A percentile compares a stretch with the other conserved stretches of the same genome.
These are phyloP conservation scores for Platycercus adscitus DNA, from an alignment of 2,113 vertebrate genomes.

Conservation along the genomic window DNA sequence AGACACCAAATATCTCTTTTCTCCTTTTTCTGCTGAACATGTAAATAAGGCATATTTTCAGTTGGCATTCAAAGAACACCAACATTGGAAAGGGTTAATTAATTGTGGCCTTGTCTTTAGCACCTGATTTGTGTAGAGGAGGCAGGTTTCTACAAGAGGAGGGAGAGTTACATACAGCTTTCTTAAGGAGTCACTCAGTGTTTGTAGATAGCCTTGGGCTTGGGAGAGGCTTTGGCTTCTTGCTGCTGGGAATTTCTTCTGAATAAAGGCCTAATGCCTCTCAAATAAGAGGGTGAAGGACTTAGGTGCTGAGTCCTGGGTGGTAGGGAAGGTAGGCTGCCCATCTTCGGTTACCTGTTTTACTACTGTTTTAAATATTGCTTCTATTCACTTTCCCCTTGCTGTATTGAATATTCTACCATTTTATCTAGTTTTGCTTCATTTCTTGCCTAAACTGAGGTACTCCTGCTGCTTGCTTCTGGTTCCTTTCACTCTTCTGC, in stretches of 20 bases:
- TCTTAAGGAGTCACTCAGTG: not conserved
- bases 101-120: not conserved
- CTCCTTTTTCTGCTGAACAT: not conserved
- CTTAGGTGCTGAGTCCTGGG: not conserved
- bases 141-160: not conserved
- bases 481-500: not conserved
- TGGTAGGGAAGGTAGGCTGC: not conserved
- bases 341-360: not conserved
- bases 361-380: not conserved
- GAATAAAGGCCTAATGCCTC: not conserved
- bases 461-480: not conserved
- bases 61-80: not conserved
- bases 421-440: not conserved
- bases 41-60: not conserved
- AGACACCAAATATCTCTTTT: not conserved
- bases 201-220: not conserved
- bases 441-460: not conserved
- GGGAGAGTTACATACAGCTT: not conserved
- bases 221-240: not conserved
- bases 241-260: not conserved
- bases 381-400: not conserved
- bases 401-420: not conserved
- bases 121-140: not conserved
- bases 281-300: not conserved
- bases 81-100: not conserved